phyloP scores from a whole-genome alignment of 2,888 invertebrate species.

The Hypolimnas misippus region DNA sequence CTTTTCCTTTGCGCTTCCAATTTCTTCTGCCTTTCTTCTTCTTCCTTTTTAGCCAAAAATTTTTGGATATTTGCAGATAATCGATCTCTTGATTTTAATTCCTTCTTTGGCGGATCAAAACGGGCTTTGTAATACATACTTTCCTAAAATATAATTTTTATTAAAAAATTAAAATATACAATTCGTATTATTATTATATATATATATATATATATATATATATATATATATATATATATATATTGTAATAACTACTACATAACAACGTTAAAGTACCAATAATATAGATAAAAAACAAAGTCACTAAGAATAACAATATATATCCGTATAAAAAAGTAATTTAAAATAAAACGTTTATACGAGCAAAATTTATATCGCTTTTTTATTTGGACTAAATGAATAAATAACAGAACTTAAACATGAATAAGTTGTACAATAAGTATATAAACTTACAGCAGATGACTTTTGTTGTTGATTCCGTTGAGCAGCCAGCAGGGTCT shows the following conservation, averaged over 20 bases:
- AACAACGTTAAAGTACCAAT: not conserved
- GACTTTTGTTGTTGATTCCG: conserved; percentile 82
- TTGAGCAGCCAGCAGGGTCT: conserved; percentile 78
- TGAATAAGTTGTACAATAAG: conserved; percentile 42
- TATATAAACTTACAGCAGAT: conserved; percentile 72
- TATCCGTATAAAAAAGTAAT: not conserved
- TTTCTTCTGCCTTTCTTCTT: conserved; percentile 88
- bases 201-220: not conserved
- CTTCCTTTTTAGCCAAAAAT: conserved; percentile 92
- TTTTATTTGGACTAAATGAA: not conserved
- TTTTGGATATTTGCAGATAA: conserved; percentile 92
- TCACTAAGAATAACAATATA: not conserved
- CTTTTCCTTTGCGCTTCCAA: conserved; percentile 86
- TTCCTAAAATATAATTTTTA: conserved; percentile 57
- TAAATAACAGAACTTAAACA: conserved; percentile 41
- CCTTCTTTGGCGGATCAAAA: conserved; percentile 93
- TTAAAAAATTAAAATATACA: not conserved
- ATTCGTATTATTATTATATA: not conserved
- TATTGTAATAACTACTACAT: not conserved
- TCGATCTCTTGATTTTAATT: conserved; percentile 85
- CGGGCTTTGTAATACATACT: conserved; percentile 89
- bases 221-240: not conserved
- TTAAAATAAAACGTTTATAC: not conserved
- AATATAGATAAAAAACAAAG: not conserved
- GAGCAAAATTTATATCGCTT: not conserved